Evolutionary conservation across 2,797 vertebrate genomes (phyloP), one percentile per base, ranked within the genome.

Genomic region (Forpus xanthops): DNA sequence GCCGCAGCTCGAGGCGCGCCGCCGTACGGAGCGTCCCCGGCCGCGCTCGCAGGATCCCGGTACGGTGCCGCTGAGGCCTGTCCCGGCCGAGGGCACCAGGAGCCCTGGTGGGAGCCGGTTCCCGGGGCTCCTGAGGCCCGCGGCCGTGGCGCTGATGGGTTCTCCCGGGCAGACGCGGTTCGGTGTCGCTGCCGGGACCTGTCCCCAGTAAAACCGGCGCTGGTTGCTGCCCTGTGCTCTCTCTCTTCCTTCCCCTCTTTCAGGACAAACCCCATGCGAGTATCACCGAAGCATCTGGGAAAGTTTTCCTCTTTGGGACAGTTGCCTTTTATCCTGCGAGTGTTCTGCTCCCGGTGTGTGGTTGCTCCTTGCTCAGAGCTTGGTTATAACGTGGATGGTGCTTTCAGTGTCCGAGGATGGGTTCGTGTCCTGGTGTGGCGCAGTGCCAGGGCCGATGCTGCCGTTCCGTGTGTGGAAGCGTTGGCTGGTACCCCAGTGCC

Each of bases 341-440:
- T 0, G 1, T 30, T 78, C 23, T 11, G 2, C 37, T 7, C 8
- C 27, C 3, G 2, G 25, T 4, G 1, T 3, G 25, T 1, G 16
- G 1, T 6, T 2, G 23, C n/a, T 35, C 14, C n/a, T 35, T 16
- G 55, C 10, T 24, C 55, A 24, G 55, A 58, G n/a, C n/a, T 35
- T 15, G 55, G 55, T 58, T 7, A 16, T 58, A 58, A 24, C 53
- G 8, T 11, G 23, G 21, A 24, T 58, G 55, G n/a, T 24, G 55
- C n/a, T 15, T 16, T 35, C 55, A 35, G 9, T 24, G 55, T 23
- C n/a, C 5, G n/a, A 14, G 21, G 9, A 0, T 15, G n/a, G n/a
- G n/a, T 33, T 33, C 21, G 2, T 3, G 7, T 33, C 21, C n/a
- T 7, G 14, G n/a, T 11, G n/a, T 15, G 21, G n/a, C 55, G 15